Conservation (phyloP, 2,797 vertebrate genomes). For the Coendou prehensilis region DNA sequence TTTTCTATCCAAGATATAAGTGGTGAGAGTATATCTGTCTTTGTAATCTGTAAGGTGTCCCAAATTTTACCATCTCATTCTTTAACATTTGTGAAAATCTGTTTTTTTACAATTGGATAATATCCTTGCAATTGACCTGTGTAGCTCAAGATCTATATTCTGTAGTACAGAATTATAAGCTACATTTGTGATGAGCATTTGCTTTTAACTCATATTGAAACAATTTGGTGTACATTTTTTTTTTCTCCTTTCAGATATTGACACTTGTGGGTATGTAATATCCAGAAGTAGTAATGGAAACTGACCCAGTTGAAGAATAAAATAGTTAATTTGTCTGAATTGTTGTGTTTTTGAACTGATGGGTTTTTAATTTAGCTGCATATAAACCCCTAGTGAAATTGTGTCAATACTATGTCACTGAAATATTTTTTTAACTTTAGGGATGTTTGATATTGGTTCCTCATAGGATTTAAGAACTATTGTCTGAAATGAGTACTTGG, state of each 20-base stretch:
- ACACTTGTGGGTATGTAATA: not conserved
- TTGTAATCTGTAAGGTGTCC: not conserved
- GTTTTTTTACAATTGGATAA: not conserved
- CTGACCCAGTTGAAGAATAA: slow-evolving; percentile 36
- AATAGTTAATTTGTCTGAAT: not conserved
- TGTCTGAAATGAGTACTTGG: not conserved
- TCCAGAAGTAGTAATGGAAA: slow-evolving; percentile 23
- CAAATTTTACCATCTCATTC: not conserved
- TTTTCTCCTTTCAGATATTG: not conserved
- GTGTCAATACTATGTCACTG: not conserved
- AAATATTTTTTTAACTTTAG: not conserved
- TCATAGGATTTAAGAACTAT: not conserved
- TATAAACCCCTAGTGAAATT: slow-evolving; percentile 30
- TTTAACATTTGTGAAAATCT: not conserved
- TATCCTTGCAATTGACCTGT: not conserved
- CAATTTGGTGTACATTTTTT: not conserved
- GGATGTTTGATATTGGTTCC: not conserved
- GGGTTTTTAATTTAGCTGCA: slow-evolving; percentile 28
- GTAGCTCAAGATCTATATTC: not conserved
- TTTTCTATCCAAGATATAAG: not conserved
- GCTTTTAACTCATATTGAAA: slow-evolving; percentile 30
- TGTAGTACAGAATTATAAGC: not conserved
- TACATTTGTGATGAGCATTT: not conserved
- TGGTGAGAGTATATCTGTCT: not conserved
- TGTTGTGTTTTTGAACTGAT: slow-evolving; percentile 19